phyloP scores from a whole-genome alignment of 2,888 invertebrate species.

The Drosophila robusta region DNA sequence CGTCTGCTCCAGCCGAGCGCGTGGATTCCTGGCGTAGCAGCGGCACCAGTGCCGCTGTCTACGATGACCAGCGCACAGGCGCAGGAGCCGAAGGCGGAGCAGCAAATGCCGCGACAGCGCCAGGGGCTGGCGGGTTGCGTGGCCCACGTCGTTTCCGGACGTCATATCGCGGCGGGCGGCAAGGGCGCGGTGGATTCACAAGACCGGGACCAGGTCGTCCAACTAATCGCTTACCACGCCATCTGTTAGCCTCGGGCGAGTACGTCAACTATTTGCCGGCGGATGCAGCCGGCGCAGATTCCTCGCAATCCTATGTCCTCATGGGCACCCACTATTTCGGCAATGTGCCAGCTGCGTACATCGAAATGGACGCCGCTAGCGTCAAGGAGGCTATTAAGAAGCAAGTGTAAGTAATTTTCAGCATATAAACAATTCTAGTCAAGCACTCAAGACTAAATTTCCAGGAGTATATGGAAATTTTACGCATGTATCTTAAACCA shows the following conservation, averaged over 20 bases:
- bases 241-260: conserved; percentile 83
- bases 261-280: conserved; percentile 81
- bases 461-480: neutral
- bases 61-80: conserved; percentile 62
- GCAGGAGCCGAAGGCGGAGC: conserved; percentile 29
- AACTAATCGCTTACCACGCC: conserved; percentile 85
- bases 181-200: conserved; percentile 85
- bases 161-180: conserved; percentile 83
- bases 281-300: conserved; percentile 82
- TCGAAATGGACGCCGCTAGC: conserved; percentile 86
- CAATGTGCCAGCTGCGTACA: conserved; percentile 83
- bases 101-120: conserved; percentile 62
- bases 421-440: neutral
- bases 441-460: neutral
- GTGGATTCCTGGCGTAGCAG: conserved; percentile 84
- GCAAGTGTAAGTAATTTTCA: conserved; percentile 91
- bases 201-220: conserved; percentile 84
- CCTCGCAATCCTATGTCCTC: conserved; percentile 82
- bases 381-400: conserved; percentile 94
- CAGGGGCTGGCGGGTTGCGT: conserved; percentile 55
- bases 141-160: conserved; percentile 84
- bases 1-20: conserved; percentile 80
- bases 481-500: neutral
- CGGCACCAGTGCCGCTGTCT: conserved; percentile 72
- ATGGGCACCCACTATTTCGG: conserved; percentile 85